Evolutionary conservation across 2,888 invertebrate species (phyloP).

Genomic region (Parascotia fuliginaria): DNA sequence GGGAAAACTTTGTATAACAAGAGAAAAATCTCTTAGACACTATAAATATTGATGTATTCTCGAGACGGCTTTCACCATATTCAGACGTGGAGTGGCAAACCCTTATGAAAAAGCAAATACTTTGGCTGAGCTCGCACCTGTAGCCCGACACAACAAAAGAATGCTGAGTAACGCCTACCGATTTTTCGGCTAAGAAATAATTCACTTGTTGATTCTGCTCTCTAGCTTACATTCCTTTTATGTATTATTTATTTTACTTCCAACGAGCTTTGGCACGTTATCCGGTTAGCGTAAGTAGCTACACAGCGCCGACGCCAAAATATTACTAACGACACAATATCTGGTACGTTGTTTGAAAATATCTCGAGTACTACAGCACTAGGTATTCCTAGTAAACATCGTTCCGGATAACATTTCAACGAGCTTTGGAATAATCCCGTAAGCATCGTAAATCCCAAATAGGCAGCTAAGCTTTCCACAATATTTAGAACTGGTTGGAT

Average conservation of each 20-base stretch:
- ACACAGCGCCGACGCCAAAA: constrained; percentile 18
- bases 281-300: constrained; percentile 41
- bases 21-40: constrained; percentile 41
- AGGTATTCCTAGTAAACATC: constrained; percentile 34
- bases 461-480: constrained; percentile 66
- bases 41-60: constrained; percentile 52
- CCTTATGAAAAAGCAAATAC: constrained; percentile 68
- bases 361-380: constrained; percentile 24
- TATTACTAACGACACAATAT: constrained; percentile 29
- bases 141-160: constrained; percentile 70
- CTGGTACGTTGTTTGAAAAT: constrained; percentile 11
- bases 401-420: constrained; percentile 55
- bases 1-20: constrained; percentile 42
- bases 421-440: constrained; percentile 64
- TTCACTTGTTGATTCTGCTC: constrained; percentile 78
- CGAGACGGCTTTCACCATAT: constrained; percentile 45
- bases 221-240: constrained; percentile 58
- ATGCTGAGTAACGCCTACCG: constrained; percentile 73
- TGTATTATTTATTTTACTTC: constrained; percentile 64
- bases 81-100: constrained; percentile 42
- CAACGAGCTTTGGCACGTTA: constrained; percentile 51
- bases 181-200: constrained; percentile 78
- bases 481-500: constrained; percentile 68
- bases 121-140: constrained; percentile 64
- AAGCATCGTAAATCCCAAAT: constrained; percentile 69